Evolutionary conservation across 1,140 invertebrate genomes (phyloP), one percentile per base, ranked within the genome.

Genomic region (Drosophila miranda): DNA sequence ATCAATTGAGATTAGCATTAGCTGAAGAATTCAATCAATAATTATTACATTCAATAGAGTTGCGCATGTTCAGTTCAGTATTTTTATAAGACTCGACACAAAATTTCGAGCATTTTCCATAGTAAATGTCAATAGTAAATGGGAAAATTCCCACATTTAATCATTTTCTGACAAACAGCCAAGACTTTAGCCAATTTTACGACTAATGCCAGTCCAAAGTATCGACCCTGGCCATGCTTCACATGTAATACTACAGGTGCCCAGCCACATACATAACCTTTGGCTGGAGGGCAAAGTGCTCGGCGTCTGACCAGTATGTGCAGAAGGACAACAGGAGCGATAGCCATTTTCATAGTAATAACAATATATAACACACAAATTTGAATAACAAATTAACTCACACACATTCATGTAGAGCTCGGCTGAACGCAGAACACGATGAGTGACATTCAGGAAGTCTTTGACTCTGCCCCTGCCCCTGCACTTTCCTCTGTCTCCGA

Each of bases 301-400:
- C 30, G 30, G 49, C 48, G 56, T 43, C 50, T 43, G 57, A 59
- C 62, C 69, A 73, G 59, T 30, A 34, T 26, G 42, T 30, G 49
- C 14, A 50, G 41, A 30, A 9, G 42, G 44, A 13, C 7, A 50
- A 26, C 38, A 50, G 46, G 55, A 63, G 48, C 71, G 58, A 61
- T 71, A 86, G 86, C 81, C 67, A 86, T 86, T 86, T 86, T 63
- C 81, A 75, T 66, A 59, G 77, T 87, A 86, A 86, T 86, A 86
- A 86, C 81, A 86, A 86, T 86, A 86, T 86, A 86, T 86, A 87
- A 86, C 81, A 86, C 66, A 86, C 82, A 86, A 86, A 86, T 86
- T 86, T 86, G 81, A 86, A 86, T 86, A 86, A 81, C 82, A 86
- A 86, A 86, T 86, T 86, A 86, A 86, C 81, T 67, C 46, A 71